phyloP scores from a whole-genome alignment of 2,888 invertebrate species.

The Cryptus armator region DNA sequence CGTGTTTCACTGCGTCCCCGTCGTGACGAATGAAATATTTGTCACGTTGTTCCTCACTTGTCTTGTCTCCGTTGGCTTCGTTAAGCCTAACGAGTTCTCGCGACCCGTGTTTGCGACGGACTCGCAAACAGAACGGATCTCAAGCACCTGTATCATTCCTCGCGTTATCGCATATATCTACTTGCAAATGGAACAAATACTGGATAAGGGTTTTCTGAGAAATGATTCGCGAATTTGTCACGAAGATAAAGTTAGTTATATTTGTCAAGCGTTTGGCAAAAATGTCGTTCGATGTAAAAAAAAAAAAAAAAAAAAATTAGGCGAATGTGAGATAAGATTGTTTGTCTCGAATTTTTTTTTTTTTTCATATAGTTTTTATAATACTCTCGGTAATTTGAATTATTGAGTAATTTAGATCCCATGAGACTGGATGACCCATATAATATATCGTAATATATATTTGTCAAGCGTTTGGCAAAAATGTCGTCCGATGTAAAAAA shows the following conservation, averaged over 20 bases:
- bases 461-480: too few relatives aligned
- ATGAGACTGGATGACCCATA: too few relatives aligned
- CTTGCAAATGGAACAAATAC: background rate
- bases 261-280: background rate
- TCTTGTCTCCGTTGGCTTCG: background rate
- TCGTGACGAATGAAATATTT: conserved; percentile 21
- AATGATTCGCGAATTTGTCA: background rate
- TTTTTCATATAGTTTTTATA: too few relatives aligned
- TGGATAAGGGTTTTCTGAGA: background rate
- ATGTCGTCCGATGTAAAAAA: too few relatives aligned
- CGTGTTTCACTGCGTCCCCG: background rate
- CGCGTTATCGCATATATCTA: background rate
- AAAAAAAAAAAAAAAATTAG: too few relatives aligned
- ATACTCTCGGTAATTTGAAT: too few relatives aligned
- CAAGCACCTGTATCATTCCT: background rate
- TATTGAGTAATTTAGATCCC: too few relatives aligned
- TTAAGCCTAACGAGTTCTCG: conserved; percentile 17
- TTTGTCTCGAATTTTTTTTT: too few relatives aligned
- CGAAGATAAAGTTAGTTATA: background rate
- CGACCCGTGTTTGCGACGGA: background rate
- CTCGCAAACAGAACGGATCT: background rate
- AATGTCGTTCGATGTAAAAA: too few relatives aligned
- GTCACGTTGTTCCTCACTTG: conserved; percentile 4
- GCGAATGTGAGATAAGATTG: too few relatives aligned
- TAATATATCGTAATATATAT: too few relatives aligned